phyloP scores from a whole-genome alignment of 2,888 invertebrate genomes.

The Platycheirus albimanus region DNA sequence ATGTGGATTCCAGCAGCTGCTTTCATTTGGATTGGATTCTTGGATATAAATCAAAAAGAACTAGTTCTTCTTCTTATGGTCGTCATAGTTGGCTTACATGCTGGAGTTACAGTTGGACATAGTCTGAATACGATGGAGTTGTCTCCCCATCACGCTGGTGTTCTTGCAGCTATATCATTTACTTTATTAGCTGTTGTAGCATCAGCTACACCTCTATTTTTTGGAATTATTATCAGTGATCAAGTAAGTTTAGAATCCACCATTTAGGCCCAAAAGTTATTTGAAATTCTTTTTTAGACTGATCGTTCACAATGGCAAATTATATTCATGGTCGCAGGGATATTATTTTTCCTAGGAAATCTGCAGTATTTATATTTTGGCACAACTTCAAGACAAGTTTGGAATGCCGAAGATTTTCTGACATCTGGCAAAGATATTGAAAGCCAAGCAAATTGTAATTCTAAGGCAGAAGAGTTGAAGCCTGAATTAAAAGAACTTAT shows the following conservation, averaged over 20 bases:
- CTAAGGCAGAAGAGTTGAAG: neutral
- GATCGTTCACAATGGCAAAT: constrained; percentile 87
- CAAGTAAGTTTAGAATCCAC: constrained; percentile 76
- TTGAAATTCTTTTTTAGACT: constrained; percentile 68
- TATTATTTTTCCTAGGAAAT: constrained; percentile 87
- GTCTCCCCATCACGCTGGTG: constrained; percentile 86
- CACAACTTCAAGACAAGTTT: constrained; percentile 86
- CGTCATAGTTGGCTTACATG: constrained; percentile 84
- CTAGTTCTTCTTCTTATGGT: constrained; percentile 84
- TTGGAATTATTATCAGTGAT: constrained; percentile 83
- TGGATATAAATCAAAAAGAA: constrained; percentile 80
- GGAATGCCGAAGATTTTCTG: constrained; percentile 85
- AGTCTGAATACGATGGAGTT: constrained; percentile 85
- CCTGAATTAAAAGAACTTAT: constrained; percentile 6
- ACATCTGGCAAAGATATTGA: constrained; percentile 74
- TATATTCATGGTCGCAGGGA: constrained; percentile 88
- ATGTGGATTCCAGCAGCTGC: constrained; percentile 84
- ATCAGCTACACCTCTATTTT: constrained; percentile 85
- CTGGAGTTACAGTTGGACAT: constrained; percentile 81
- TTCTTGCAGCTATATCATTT: constrained; percentile 87
- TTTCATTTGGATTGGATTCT: constrained; percentile 83
- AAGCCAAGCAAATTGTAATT: neutral
- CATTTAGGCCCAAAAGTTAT: neutral
- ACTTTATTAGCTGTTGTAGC: constrained; percentile 85
- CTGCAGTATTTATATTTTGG: constrained; percentile 88